These are phyloP conservation scores for Ophion slaviceki DNA, from an alignment of 2,888 invertebrate species.

Conservation along the genomic window DNA sequence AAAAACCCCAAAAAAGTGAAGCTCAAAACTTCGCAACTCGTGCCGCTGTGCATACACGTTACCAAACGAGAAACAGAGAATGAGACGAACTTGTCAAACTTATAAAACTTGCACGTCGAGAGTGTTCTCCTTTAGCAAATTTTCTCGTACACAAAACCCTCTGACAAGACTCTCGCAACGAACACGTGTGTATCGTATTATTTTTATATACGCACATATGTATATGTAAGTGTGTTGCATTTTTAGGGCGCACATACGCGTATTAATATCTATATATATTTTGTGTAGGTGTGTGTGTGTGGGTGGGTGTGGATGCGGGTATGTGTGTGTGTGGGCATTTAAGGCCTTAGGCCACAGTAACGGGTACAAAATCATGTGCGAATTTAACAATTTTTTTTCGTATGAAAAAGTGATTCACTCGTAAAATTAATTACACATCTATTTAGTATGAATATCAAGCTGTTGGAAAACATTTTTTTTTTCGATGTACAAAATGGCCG, in stretches of 20 bases:
- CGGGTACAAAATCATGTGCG: too few species aligned
- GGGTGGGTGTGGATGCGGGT: too few species aligned
- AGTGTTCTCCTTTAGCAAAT: constrained; percentile 42
- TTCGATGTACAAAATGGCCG: too few species aligned
- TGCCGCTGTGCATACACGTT: constrained; percentile 14
- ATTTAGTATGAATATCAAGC: too few species aligned
- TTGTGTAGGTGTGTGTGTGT: background rate
- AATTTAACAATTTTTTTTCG: too few species aligned
- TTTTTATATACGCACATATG: constrained; percentile 25
- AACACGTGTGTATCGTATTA: constrained; percentile 48
- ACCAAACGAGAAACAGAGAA: constrained; percentile 24
- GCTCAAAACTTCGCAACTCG: constrained; percentile 37
- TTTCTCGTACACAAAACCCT: constrained; percentile 32
- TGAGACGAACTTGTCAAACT: constrained; percentile 51
- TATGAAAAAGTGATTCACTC: too few species aligned
- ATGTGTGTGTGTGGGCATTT: too few species aligned
- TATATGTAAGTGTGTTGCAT: constrained; percentile 28
- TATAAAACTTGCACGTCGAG: constrained; percentile 35
- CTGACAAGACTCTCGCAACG: constrained; percentile 55
- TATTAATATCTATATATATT: constrained; percentile 50
- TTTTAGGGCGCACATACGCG: constrained; percentile 40
- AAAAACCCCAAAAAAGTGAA: constrained; percentile 1
- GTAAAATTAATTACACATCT: too few species aligned
- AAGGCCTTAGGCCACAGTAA: too few species aligned
- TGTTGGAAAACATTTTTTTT: too few species aligned